Evolutionary conservation across 2,888 invertebrate species (phyloP).

Genomic region (Cerastis rubricosa): DNA sequence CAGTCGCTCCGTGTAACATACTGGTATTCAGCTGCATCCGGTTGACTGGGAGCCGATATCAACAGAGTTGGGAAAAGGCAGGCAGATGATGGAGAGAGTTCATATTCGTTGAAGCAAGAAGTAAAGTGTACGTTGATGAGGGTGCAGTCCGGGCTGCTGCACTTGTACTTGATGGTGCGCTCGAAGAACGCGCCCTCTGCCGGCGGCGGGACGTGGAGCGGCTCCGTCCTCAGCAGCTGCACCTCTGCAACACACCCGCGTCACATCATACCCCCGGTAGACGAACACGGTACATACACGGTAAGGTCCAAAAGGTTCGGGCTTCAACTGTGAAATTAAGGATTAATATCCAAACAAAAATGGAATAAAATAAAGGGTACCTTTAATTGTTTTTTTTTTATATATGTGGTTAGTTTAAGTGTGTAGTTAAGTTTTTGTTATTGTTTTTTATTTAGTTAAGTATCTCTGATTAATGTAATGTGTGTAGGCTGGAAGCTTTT

Average conservation of each 20-base stretch:
- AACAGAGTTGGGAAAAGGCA: background rate
- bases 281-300: background rate
- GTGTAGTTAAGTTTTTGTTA: too few relatives aligned
- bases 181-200: constrained; percentile 1
- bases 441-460: too few relatives aligned
- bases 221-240: background rate
- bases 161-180: background rate
- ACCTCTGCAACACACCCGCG: background rate
- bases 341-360: too few relatives aligned
- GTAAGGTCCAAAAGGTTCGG: too few relatives aligned
- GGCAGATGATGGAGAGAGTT: background rate
- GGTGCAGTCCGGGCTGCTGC: constrained; percentile 1
- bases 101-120: background rate
- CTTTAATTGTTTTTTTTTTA: too few relatives aligned
- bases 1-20: background rate
- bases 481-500: too few relatives aligned
- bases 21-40: background rate
- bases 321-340: too few relatives aligned
- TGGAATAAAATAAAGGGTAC: too few relatives aligned
- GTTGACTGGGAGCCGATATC: background rate
- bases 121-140: constrained; percentile 7
- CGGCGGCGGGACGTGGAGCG: background rate
- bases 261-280: background rate
- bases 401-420: too few relatives aligned
- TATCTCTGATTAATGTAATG: too few relatives aligned